phyloP scores from a whole-genome alignment of 1,140 invertebrate genomes.

The Drosophila orena region DNA sequence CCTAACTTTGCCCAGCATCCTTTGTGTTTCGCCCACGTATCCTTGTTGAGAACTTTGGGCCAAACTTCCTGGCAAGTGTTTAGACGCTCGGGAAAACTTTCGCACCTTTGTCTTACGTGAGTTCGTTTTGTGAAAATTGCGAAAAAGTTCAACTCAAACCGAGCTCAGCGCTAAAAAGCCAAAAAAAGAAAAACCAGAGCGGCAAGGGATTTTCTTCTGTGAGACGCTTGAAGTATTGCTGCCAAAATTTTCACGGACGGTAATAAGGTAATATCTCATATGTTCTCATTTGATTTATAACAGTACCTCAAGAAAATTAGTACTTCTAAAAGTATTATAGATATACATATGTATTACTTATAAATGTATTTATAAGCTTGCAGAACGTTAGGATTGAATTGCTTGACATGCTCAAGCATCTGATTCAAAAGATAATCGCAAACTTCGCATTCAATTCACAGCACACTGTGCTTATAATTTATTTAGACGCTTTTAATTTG shows the following conservation, averaged over 20 bases:
- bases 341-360: too few relatives aligned
- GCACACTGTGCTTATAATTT: slow-evolving; percentile 63
- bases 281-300: not conserved
- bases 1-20: slow-evolving; percentile 11
- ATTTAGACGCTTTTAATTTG: slow-evolving; percentile 80
- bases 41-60: slow-evolving; percentile 36
- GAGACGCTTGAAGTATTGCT: slow-evolving; percentile 76
- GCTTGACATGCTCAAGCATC: not conserved
- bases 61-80: slow-evolving; percentile 57
- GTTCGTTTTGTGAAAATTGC: slow-evolving; percentile 34
- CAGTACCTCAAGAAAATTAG: not conserved
- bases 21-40: slow-evolving; percentile 1
- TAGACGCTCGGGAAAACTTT: slow-evolving; percentile 52
- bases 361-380: not conserved
- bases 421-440: not conserved
- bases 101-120: slow-evolving; percentile 40
- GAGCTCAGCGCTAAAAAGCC: not conserved
- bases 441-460: slow-evolving; percentile 23
- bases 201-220: slow-evolving; percentile 74
- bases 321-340: too few relatives aligned
- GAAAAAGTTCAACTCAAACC: slow-evolving; percentile 29
- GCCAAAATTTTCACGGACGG: slow-evolving; percentile 85
- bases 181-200: slow-evolving; percentile 6
- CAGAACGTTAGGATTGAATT: too few relatives aligned
- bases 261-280: slow-evolving; percentile 75